phyloP scores from a whole-genome alignment of 2,113 vertebrate species.

The Micronisus gabar region DNA sequence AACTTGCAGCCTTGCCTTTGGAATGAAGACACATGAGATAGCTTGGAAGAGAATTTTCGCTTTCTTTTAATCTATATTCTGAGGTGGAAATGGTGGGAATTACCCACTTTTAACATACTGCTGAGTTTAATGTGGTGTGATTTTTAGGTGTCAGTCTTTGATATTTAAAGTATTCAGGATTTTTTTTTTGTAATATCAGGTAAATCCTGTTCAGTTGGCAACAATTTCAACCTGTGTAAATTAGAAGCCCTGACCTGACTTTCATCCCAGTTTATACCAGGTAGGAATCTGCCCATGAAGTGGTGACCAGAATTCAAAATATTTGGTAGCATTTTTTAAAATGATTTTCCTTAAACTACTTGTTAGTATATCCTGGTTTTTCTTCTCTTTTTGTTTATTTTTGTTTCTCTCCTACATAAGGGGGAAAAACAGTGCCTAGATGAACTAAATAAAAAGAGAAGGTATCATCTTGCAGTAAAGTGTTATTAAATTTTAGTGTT shows the following conservation, averaged over 20 bases:
- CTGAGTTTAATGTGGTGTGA: background rate
- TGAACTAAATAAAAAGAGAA: background rate
- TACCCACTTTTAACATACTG: background rate
- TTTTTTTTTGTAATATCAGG: background rate
- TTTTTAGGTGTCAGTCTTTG: background rate
- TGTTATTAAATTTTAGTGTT: background rate
- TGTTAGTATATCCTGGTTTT: background rate
- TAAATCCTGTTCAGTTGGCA: background rate
- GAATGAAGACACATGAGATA: background rate
- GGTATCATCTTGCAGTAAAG: background rate
- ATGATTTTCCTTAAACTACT: background rate
- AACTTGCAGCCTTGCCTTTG: background rate
- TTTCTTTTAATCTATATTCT: rapidly evolving
- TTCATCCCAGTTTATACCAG: background rate
- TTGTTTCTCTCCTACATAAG: rapidly evolving
- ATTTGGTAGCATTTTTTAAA: background rate
- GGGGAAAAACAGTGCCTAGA: background rate
- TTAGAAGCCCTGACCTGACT: background rate
- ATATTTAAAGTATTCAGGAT: background rate
- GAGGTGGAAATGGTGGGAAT: background rate
- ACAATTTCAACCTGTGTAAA: background rate
- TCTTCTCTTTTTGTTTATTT: background rate
- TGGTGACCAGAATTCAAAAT: background rate
- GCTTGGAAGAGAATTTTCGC: background rate
- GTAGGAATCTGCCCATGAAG: background rate